A percentile compares a stretch with the other conserved stretches of the same genome.
These are phyloP conservation scores for Zosterops hypoxanthus DNA, from an alignment of 2,113 vertebrate genomes.

Conservation along the genomic window DNA sequence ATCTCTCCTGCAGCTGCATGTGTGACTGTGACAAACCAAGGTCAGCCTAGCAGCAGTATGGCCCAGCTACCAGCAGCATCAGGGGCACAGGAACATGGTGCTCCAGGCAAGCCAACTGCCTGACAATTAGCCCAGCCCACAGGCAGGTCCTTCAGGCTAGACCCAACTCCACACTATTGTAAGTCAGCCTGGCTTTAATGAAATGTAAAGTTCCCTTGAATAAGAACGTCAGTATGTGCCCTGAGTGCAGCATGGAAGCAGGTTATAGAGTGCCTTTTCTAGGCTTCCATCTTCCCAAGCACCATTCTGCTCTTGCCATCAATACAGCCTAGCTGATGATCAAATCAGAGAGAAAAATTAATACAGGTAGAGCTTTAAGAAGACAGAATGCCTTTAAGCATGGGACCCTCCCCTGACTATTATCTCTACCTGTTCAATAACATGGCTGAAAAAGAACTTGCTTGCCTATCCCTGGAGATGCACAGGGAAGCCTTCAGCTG, in stretches of 20 bases:
- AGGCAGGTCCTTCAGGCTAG: neutral
- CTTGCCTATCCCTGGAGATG: neutral
- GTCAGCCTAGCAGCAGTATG: neutral
- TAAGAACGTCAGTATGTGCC: neutral
- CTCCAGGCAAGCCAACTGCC: neutral
- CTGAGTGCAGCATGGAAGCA: fast-evolving
- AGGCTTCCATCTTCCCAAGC: neutral
- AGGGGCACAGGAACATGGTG: neutral
- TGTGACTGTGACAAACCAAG: fast-evolving
- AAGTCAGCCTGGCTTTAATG: neutral
- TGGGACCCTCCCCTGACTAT: neutral
- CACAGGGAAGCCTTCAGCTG: neutral
- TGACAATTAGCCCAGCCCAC: neutral
- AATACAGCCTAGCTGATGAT: neutral
- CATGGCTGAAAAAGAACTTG: neutral
- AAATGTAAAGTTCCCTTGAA: neutral
- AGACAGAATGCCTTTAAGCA: neutral
- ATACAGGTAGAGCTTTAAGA: neutral
- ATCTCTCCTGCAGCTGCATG: neutral
- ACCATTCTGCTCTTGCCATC: neutral
- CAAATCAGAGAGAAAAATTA: neutral
- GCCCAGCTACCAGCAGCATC: neutral
- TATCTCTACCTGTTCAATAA: neutral
- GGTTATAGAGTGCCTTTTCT: neutral
- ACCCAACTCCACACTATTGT: neutral